phyloP scores from a whole-genome alignment of 2,113 vertebrate genomes.

The Lophochroa leadbeateri region DNA sequence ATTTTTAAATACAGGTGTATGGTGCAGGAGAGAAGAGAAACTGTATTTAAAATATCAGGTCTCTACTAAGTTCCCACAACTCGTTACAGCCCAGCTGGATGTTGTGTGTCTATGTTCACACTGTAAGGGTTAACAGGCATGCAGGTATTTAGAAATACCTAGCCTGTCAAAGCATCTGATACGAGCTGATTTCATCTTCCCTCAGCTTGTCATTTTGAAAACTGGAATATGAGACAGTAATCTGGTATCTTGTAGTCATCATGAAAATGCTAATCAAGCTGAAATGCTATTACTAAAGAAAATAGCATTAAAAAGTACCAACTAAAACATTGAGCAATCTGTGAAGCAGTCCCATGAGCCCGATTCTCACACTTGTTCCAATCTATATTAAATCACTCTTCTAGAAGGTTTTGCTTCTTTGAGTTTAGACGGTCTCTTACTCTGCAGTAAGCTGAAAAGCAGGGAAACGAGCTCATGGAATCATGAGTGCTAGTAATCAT shows the following conservation, averaged over 20 bases:
- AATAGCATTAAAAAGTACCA: background rate
- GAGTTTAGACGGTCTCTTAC: background rate
- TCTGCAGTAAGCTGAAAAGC: background rate
- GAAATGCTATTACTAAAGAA: slow-evolving; percentile 29
- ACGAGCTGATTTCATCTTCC: background rate
- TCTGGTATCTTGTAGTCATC: background rate
- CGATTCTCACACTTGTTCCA: slow-evolving; percentile 3
- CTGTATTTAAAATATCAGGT: background rate
- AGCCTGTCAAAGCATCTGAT: background rate
- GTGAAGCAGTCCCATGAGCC: background rate
- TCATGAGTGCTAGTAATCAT: background rate
- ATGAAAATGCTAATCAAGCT: slow-evolving; percentile 8
- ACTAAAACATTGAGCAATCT: background rate
- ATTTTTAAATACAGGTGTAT: background rate
- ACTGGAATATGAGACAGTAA: background rate
- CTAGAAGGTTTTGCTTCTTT: background rate
- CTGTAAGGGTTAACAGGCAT: background rate
- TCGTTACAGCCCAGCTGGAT: background rate
- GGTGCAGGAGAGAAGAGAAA: background rate
- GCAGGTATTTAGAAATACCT: background rate
- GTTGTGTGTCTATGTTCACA: rapidly evolving
- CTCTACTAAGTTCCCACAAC: background rate
- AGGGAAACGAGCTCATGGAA: background rate
- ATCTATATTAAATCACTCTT: background rate
- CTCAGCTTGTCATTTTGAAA: background rate